Conservation (phyloP, 2,888 invertebrate species). For the Lasioglossum figueresi region DNA sequence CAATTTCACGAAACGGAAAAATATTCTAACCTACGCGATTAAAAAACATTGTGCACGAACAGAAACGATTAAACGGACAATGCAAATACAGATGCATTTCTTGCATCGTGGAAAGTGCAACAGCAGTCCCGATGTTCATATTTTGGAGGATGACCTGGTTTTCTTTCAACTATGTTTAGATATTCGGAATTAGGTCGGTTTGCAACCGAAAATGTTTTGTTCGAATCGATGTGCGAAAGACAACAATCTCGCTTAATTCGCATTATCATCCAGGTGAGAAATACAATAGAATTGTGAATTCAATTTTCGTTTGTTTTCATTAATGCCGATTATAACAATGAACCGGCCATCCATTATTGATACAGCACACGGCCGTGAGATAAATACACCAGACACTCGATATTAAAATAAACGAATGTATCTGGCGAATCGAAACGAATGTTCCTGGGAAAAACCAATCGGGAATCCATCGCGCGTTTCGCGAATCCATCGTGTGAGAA, state of each 20-base stretch:
- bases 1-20: not conserved
- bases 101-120: not conserved
- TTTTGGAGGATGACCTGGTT: conserved; percentile 52
- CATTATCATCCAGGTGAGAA: not conserved
- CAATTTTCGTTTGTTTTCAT: not conserved
- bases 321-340: not conserved
- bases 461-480: not conserved
- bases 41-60: not conserved
- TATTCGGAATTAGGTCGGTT: conserved; percentile 43
- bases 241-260: conserved; percentile 8
- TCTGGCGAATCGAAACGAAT: not conserved
- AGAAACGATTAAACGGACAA: not conserved
- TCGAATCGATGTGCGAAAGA: not conserved
- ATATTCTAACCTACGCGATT: not conserved
- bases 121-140: conserved; percentile 31
- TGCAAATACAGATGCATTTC: not conserved
- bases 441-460: conserved; percentile 5
- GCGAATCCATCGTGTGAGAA: not conserved
- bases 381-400: not conserved
- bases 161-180: conserved; percentile 34
- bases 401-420: not conserved
- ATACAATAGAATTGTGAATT: not conserved
- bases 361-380: not conserved
- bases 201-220: conserved; percentile 21
- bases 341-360: not conserved